Conservation (phyloP, 1,140 invertebrate genomes). For the Hestina assimilis region DNA sequence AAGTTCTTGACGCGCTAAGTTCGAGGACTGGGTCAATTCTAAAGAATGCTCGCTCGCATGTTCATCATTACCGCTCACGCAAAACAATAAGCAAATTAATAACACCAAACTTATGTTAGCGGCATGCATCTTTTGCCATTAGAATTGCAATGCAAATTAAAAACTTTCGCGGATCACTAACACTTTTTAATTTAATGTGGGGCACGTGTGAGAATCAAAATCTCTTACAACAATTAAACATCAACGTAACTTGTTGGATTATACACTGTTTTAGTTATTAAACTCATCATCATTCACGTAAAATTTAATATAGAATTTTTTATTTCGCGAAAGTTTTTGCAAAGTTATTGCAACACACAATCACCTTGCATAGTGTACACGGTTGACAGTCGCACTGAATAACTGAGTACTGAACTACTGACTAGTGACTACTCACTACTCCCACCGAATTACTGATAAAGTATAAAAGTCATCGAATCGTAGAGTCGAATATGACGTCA, state of each 20-base stretch:
- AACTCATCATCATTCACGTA: constrained; percentile 6
- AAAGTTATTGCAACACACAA: constrained; percentile 6
- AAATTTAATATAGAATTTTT: background rate
- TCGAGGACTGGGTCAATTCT: constrained; percentile 80
- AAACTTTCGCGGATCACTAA: constrained; percentile 52
- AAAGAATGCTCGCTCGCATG: constrained; percentile 69
- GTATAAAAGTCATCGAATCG: no score
- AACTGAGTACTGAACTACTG: background rate
- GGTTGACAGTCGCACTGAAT: constrained; percentile 10
- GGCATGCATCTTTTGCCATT: constrained; percentile 60
- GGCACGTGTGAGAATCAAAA: constrained; percentile 28
- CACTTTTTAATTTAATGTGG: constrained; percentile 54
- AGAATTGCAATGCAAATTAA: constrained; percentile 46
- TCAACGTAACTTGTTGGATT: background rate
- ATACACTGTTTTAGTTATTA: constrained; percentile 13
- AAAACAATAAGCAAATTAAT: constrained; percentile 45
- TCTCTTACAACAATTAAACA: background rate
- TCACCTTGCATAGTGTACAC: background rate
- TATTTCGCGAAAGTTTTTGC: background rate
- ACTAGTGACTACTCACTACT: no score
- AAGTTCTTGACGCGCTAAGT: constrained; percentile 83
- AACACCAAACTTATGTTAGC: constrained; percentile 46
- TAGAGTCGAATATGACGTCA: no score
- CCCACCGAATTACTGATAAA: no score
- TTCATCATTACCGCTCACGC: constrained; percentile 46